Percentiles rank a stretch among this genome's conserved stretches.
These are phyloP conservation scores for Drosophila setifemur DNA, from an alignment of 1,140 invertebrate genomes.

Conservation along the genomic window DNA sequence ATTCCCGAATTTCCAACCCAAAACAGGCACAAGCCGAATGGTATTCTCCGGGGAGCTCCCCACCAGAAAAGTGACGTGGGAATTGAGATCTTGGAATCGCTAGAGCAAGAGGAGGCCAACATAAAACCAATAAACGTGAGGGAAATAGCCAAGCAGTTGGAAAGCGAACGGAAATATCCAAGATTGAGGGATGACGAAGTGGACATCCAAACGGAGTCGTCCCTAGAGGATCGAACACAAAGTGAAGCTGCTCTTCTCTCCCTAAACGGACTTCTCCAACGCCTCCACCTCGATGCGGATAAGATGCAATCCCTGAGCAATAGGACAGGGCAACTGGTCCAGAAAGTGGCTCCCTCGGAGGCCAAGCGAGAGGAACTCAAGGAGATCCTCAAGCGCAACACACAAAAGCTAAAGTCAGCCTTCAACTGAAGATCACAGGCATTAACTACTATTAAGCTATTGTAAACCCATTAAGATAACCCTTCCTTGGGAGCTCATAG, in stretches of 20 bases:
- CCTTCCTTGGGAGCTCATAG: too few species aligned
- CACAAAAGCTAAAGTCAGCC: conserved; percentile 56
- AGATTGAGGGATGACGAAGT: too few species aligned
- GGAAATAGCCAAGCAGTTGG: neutral
- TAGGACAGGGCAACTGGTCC: conserved; percentile 60
- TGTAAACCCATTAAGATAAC: too few species aligned
- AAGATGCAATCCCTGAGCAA: conserved; percentile 31
- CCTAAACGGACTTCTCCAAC: conserved; percentile 32
- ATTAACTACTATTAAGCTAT: too few species aligned
- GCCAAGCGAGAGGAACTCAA: conserved; percentile 43
- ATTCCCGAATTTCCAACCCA: neutral
- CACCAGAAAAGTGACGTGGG: neutral
- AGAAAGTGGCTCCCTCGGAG: conserved; percentile 42
- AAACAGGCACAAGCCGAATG: neutral
- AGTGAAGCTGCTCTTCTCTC: neutral
- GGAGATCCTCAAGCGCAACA: conserved; percentile 60
- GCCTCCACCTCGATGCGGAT: conserved; percentile 40
- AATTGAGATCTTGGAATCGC: neutral
- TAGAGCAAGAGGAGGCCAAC: neutral
- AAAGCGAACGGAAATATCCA: neutral
- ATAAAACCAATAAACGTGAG: neutral
- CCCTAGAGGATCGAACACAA: neutral
- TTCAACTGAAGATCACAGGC: conserved; percentile 48
- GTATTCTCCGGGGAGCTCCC: neutral
- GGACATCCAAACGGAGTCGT: neutral